Conservation (phyloP, 2,113 vertebrate genomes). For the Hemicordylus capensis region DNA sequence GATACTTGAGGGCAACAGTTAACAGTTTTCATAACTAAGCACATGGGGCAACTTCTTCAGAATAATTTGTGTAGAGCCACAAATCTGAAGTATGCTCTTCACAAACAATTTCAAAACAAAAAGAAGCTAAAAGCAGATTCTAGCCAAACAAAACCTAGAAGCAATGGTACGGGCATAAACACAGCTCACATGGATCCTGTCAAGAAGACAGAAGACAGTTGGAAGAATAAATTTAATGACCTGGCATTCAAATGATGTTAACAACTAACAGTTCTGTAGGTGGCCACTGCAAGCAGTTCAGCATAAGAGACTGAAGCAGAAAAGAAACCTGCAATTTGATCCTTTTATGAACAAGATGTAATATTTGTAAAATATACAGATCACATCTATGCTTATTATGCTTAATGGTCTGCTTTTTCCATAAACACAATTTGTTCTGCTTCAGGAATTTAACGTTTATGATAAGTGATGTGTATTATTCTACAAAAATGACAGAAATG, state of each 20-base stretch:
- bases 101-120: slow-evolving; percentile 15
- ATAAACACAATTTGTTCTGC: slow-evolving; percentile 15
- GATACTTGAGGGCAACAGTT: neutral
- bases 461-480: neutral
- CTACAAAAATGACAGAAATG: neutral
- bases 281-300: neutral
- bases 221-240: slow-evolving; percentile 16
- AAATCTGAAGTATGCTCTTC: neutral
- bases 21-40: neutral
- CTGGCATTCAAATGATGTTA: neutral
- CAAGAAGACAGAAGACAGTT: neutral
- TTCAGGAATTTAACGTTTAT: neutral
- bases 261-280: neutral
- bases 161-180: neutral
- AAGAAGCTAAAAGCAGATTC: neutral
- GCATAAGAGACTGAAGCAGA: neutral
- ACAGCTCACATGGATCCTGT: neutral
- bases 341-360: neutral
- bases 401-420: slow-evolving; percentile 15
- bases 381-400: neutral
- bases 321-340: neutral
- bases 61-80: neutral
- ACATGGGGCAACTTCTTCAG: neutral
- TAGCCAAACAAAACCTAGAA: slow-evolving; percentile 8
- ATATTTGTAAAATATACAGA: neutral